These are phyloP conservation scores for Pocillopora verrucosa DNA, from an alignment of 64 coral and sea anemone species.

Conservation along the genomic window DNA sequence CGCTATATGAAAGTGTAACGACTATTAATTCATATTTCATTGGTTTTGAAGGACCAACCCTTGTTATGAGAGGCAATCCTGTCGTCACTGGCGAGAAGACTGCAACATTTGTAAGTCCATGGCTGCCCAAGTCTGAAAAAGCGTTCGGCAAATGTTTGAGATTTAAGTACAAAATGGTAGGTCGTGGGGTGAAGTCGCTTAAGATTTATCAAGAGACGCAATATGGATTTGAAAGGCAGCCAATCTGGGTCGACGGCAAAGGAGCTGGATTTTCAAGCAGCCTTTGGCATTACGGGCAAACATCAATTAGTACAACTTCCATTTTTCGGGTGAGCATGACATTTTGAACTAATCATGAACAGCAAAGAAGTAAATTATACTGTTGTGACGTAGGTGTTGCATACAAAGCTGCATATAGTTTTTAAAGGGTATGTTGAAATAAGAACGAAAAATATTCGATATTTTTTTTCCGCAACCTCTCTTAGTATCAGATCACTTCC, in stretches of 20 bases:
- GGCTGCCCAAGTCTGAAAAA: conserved; percentile 39
- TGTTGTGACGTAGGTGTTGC: too few relatives aligned
- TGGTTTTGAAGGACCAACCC: neutral
- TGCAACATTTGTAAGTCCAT: conserved; percentile 5
- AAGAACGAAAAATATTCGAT: too few relatives aligned
- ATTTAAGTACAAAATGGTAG: conserved; percentile 53
- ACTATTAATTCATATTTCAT: neutral
- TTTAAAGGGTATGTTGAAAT: too few relatives aligned
- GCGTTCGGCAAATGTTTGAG: conserved; percentile 34
- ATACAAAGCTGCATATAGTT: too few relatives aligned
- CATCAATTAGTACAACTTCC: conserved; percentile 4
- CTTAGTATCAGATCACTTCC: too few relatives aligned
- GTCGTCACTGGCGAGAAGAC: neutral
- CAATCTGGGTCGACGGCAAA: conserved; percentile 39
- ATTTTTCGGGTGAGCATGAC: conserved; percentile 37
- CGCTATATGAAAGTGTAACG: neutral
- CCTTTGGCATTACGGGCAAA: conserved; percentile 55
- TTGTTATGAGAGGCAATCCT: neutral
- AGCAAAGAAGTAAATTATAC: neutral
- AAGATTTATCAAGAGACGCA: conserved; percentile 48
- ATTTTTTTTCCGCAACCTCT: too few relatives aligned
- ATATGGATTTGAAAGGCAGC: conserved; percentile 27
- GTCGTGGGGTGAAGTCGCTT: conserved; percentile 32
- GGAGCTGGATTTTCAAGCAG: neutral
- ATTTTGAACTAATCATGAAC: neutral